Base-by-base conservation (phyloP, 2,888 invertebrate genomes). In the Barypeithes pellucidus region DNA sequence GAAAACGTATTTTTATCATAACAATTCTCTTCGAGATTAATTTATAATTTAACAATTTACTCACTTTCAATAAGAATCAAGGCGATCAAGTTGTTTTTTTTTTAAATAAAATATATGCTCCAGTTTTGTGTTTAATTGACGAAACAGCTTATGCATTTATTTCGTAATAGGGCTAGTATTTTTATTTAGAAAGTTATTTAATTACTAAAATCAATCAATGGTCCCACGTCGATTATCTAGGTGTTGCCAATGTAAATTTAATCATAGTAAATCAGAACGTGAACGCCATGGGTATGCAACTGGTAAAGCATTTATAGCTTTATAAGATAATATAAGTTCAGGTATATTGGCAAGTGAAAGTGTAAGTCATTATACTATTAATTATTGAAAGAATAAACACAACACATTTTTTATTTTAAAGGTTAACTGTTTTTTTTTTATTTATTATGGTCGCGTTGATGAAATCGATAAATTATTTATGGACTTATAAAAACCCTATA, bases 1-100 rank as follows among this genome's bases (percentile, higher is more conserved):
- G 67, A 66, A 67, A 67, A 67, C 39, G 29, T 54, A 20, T 36
- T 52, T n/a, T 61, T 57, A 59, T 12, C 20, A 16, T 33, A 39
- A 20, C 39, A 54, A 62, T 52, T 33, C 24, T 43, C 61, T 39
- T 68, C 29, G 29, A 43, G 16, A 62, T 33, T 62, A 45, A 50
- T 47, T 52, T 29, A 20, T 50, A 43, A 52, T 63, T 67, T 69
- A 75, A 20, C 33, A 43, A 52, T 63, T 67, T 69, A 75, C 77
- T 78, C 79, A 80, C 78, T 78, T 75, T 76, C 57, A 75, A 63
- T 54, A 45, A 50, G 43, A 61, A 73, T 72, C 79, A 80, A 80
- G 80, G 80, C 76, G 69, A 79, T 68, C 80, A 20, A 75, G 75
- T 75, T 67, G 72, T 65, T 63, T 65, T 63, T 63, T 50, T n/a